A percentile compares a stretch with the other conserved stretches of the same genome.
phyloP scores from a whole-genome alignment of 2,113 vertebrate genomes.

The Equus quagga region DNA sequence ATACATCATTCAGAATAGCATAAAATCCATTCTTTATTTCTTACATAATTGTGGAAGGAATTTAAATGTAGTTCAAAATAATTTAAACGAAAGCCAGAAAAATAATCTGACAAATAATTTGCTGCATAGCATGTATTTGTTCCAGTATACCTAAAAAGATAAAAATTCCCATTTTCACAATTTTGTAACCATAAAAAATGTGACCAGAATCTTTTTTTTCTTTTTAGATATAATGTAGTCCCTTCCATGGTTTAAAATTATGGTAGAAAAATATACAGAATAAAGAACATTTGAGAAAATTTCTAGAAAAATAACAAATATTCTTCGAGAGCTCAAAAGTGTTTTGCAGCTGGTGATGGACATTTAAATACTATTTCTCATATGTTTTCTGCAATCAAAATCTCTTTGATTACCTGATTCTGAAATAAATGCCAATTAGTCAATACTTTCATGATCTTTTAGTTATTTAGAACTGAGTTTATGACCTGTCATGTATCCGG shows the following conservation, averaged over 20 bases:
- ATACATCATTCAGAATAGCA: not conserved
- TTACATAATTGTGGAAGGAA: not conserved
- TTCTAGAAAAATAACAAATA: not conserved
- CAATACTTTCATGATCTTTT: conserved; percentile 13
- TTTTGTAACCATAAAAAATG: not conserved
- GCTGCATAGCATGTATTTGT: not conserved
- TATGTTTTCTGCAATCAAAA: conserved; percentile 36
- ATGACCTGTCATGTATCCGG: not conserved
- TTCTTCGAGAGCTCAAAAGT: conserved; percentile 13
- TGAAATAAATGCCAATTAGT: conserved; percentile 55
- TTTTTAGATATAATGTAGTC: not conserved
- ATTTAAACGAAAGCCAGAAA: conserved; percentile 4
- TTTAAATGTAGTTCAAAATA: conserved; percentile 27
- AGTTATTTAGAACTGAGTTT: conserved; percentile 45
- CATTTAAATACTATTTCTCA: conserved; percentile 40
- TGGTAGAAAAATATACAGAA: not conserved
- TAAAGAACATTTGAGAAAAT: conserved; percentile 1
- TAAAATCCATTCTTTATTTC: conserved; percentile 20
- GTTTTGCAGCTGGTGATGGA: not conserved
- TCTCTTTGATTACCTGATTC: conserved; percentile 27
- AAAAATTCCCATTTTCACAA: not conserved
- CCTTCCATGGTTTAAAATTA: conserved; percentile 1
- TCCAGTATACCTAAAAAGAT: not conserved
- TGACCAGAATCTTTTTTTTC: not conserved
- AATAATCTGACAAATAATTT: not conserved